Evolutionary conservation across 2,888 invertebrate genomes (phyloP).

Genomic region (Drosophila sordidula): DNA sequence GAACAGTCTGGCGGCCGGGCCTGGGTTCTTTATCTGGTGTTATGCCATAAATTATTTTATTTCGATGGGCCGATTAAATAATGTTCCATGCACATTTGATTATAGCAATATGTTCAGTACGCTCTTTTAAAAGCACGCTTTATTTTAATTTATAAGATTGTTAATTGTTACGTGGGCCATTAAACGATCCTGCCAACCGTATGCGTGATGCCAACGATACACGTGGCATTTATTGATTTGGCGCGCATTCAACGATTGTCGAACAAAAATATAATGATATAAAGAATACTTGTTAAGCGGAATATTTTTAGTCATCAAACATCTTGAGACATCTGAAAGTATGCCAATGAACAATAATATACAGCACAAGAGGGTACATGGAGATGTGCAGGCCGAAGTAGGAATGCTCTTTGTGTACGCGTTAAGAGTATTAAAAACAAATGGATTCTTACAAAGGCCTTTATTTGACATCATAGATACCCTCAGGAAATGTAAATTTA

Average conservation of each 20-base stretch:
- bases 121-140: conserved; percentile 16
- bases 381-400: not conserved
- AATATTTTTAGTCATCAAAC: conserved; percentile 13
- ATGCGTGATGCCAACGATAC: conserved; percentile 30
- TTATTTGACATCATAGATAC: too few species aligned
- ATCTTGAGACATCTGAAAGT: conserved; percentile 1
- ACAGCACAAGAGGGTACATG: not conserved
- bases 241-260: not conserved
- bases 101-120: conserved; percentile 45
- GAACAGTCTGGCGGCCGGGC: not conserved
- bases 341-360: conserved; percentile 12
- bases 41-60: conserved; percentile 42
- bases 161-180: conserved; percentile 24
- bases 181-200: conserved; percentile 23
- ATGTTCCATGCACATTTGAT: conserved; percentile 47
- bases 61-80: conserved; percentile 36
- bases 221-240: conserved; percentile 35
- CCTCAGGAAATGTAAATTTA: too few species aligned
- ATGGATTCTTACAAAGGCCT: too few species aligned
- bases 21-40: conserved; percentile 8
- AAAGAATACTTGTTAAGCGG: conserved; percentile 7
- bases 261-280: not conserved
- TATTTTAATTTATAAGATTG: conserved; percentile 38
- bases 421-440: not conserved
- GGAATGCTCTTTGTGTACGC: not conserved